A percentile compares a stretch with the other conserved stretches of the same genome.
Conservation (phyloP, 2,113 vertebrate species). For the Onychostruthus taczanowskii region DNA sequence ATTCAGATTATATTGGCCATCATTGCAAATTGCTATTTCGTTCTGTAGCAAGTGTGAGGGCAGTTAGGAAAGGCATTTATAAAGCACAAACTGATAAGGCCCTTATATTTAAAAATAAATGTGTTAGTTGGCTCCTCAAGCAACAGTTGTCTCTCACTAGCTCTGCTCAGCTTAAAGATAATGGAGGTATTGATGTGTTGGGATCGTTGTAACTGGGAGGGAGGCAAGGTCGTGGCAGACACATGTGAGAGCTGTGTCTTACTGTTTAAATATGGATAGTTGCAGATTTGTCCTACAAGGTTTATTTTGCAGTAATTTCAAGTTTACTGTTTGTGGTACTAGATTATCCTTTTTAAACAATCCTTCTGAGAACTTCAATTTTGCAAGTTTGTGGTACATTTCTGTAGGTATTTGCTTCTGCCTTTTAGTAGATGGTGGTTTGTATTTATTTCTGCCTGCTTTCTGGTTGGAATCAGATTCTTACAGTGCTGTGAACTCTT, state of each 20-base stretch:
- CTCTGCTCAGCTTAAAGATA: neutral
- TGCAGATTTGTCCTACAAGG: neutral
- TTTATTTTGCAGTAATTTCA: neutral
- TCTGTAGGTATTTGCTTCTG: neutral
- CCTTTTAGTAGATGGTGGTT: neutral
- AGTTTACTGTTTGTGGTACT: neutral
- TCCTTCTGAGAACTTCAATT: neutral
- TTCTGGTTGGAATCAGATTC: neutral
- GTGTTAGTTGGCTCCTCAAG: neutral
- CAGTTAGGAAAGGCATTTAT: neutral
- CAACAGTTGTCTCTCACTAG: neutral
- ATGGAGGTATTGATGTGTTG: neutral
- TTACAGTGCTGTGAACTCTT: neutral
- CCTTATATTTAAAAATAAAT: neutral
- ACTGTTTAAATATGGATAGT: neutral
- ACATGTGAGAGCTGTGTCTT: neutral
- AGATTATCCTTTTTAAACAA: too few relatives aligned
- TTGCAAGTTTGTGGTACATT: neutral
- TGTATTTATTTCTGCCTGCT: neutral
- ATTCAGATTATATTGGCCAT: neutral
- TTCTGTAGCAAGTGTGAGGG: neutral
- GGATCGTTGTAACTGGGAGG: neutral
- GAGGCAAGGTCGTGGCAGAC: neutral
- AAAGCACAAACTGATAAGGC: neutral
- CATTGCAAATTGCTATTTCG: rapidly evolving